Base-by-base conservation (phyloP, 2,797 vertebrate genomes). In the Falco cherrug region DNA sequence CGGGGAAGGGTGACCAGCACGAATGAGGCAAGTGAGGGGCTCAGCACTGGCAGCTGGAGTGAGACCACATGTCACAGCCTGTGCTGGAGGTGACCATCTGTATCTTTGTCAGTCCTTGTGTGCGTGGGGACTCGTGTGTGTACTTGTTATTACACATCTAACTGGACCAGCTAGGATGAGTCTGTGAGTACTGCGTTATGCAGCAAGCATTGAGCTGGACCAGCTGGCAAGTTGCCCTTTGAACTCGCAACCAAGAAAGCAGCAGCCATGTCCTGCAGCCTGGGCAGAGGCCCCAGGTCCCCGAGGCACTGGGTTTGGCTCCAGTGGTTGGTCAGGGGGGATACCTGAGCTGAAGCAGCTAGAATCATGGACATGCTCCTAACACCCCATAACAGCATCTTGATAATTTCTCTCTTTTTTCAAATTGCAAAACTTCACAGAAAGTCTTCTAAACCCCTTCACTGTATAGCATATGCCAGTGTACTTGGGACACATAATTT, bases 71-170 rank as follows among this genome's bases (percentile, higher is more conserved):
- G 7, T 61, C 9, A 33, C 17, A 50, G 54, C 8, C 29, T 33
- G 6, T 20, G 6, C 43, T 69, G 45, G 21, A 12, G 12, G 1
- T 0, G 2, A 31, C 8, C 11, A 47, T 16, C 50, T 71, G 22
- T 54, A 16, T 37, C 13, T 43, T 41, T 19, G 16, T 35, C 13
- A 37, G 28, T 14, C 19, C 39, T 7, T 10, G 9, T 12, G 24
- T 53, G 51, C 4, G 6, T 1, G 5, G 1, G 3, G 6, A 1
- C 8, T 1, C 3, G 4, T 5, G 5, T 1, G 2, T 31, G 14
- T 20, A 13, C 26, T 43, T 0, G 0, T 5, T 51, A 11, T n/a
- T 48, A 48, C 69, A n/a, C 33, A 13, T 64, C 13, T 53, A 60
- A 21, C 13, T 64, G 50, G 29, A 28, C 25, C 26, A 51, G 10